Conservation (phyloP, 2,113 vertebrate species). For the Morone saxatilis region DNA sequence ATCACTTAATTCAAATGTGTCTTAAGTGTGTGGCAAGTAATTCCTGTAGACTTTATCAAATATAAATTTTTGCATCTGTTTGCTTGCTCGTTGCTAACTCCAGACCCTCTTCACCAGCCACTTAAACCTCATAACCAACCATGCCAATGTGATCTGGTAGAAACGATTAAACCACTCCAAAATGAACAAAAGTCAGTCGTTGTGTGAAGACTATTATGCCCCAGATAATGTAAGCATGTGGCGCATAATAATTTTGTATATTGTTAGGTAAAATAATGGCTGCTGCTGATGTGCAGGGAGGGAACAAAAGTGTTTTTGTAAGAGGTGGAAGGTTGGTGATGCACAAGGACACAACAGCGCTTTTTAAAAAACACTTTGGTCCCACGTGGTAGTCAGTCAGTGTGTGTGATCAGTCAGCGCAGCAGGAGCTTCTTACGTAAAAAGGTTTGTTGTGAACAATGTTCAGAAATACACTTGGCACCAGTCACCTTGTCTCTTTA, state of each 20-base stretch:
- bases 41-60: background rate
- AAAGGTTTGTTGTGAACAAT: background rate
- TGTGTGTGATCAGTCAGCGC: background rate
- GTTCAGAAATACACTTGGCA: background rate
- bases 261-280: constrained; percentile 19
- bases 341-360: no score
- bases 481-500: background rate
- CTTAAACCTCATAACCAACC: background rate
- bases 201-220: background rate
- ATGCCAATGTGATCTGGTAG: background rate
- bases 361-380: background rate
- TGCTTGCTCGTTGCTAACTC: constrained; percentile 15
- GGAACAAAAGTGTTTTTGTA: constrained; percentile 16
- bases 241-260: background rate
- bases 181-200: rapidly evolving
- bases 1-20: background rate
- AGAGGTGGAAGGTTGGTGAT: background rate
- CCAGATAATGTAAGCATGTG: background rate
- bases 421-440: background rate
- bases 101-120: background rate
- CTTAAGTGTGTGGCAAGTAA: background rate
- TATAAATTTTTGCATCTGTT: background rate
- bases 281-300: background rate
- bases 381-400: constrained; percentile 7
- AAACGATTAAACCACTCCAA: background rate